phyloP scores from a whole-genome alignment of 2,797 vertebrate genomes.

The Gorsachius magnificus region DNA sequence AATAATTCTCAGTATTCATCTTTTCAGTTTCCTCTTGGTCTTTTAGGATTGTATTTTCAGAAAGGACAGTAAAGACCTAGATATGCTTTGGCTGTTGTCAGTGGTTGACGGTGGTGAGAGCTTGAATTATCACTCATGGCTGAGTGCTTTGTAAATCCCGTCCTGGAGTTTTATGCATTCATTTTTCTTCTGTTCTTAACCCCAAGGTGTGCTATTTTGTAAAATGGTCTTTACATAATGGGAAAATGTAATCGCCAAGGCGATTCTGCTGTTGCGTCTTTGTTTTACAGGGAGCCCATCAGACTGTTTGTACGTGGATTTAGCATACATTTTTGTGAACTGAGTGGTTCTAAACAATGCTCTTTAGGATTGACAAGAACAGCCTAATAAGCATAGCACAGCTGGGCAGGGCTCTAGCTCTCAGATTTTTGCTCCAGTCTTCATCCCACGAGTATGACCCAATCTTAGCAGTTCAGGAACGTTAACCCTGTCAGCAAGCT shows the following conservation, averaged over 20 bases:
- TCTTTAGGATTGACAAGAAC: not conserved
- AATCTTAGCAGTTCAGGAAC: not conserved
- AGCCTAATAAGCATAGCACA: not conserved
- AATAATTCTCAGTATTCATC: not conserved
- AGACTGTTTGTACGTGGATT: not conserved
- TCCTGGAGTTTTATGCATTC: not conserved
- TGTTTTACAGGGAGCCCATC: not conserved
- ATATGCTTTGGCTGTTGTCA: not conserved
- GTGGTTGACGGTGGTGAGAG: not conserved
- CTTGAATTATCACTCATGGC: not conserved
- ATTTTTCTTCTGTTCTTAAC: not conserved
- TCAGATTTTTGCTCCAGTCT: not conserved
- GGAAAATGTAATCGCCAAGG: not conserved
- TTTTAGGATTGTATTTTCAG: not conserved
- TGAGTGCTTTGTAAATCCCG: not conserved
- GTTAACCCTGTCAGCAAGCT: not conserved
- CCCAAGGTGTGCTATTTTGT: not conserved
- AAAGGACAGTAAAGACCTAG: not conserved
- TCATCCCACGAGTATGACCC: not conserved
- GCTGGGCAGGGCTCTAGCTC: not conserved
- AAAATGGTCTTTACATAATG: not conserved
- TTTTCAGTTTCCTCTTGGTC: not conserved
- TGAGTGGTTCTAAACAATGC: not conserved
- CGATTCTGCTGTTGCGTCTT: not conserved
- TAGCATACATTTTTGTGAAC: not conserved